Conservation (phyloP, 2,888 invertebrate genomes). For the Pheosia gnoma region DNA sequence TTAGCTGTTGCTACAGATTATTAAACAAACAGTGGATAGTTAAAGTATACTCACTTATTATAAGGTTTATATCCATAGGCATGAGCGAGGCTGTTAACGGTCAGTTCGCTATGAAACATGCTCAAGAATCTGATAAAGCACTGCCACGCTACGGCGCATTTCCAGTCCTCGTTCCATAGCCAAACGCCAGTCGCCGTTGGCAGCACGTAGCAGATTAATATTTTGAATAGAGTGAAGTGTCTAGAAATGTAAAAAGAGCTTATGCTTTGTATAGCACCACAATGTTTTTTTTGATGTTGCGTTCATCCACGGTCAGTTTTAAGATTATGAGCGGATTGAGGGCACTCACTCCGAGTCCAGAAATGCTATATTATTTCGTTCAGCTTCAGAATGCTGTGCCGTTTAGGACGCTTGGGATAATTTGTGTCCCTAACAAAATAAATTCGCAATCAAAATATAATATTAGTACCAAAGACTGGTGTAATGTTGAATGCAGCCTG, state of each 20-base stretch:
- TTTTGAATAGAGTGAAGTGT: slow-evolving; percentile 87
- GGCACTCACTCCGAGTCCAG: too few relatives aligned
- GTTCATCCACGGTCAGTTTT: too few relatives aligned
- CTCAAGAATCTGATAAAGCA: slow-evolving; percentile 89
- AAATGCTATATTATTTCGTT: too few relatives aligned
- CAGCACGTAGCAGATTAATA: slow-evolving; percentile 88
- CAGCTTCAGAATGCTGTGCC: too few relatives aligned
- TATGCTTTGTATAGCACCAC: not conserved
- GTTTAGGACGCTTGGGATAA: too few relatives aligned
- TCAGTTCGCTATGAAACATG: slow-evolving; percentile 93
- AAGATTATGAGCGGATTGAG: too few relatives aligned
- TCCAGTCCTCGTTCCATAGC: slow-evolving; percentile 88
- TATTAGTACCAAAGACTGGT: too few relatives aligned
- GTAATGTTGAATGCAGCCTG: too few relatives aligned
- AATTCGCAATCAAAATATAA: too few relatives aligned
- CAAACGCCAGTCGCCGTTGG: slow-evolving; percentile 88
- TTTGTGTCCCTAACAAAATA: too few relatives aligned
- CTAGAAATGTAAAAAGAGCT: slow-evolving; percentile 58
- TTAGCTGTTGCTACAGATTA: too few relatives aligned
- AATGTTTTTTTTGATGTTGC: too few relatives aligned
- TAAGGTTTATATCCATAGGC: slow-evolving; percentile 85
- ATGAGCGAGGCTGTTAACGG: slow-evolving; percentile 94
- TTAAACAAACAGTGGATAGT: not conserved
- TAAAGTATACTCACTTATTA: slow-evolving; percentile 63
- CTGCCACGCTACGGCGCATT: slow-evolving; percentile 87